Evolutionary conservation across 2,797 vertebrate species (phyloP).

Genomic region (Sebastes variabilis): DNA sequence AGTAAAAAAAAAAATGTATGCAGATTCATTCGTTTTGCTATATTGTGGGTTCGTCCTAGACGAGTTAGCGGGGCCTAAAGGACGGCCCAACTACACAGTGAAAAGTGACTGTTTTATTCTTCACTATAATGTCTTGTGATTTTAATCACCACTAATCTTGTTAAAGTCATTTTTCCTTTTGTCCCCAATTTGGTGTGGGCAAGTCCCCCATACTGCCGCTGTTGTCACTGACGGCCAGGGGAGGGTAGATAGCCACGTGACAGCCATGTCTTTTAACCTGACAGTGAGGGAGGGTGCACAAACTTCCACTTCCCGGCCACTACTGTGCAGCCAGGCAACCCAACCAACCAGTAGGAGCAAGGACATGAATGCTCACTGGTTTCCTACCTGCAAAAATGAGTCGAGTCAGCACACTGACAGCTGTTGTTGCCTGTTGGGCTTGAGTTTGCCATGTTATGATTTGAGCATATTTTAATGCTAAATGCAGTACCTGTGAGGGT

Average conservation of each 20-base stretch:
- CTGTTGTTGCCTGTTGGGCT: too few relatives aligned
- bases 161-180: background rate
- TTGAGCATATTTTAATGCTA: too few relatives aligned
- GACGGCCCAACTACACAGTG: background rate
- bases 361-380: background rate
- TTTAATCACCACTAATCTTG: background rate
- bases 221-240: background rate
- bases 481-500: too few relatives aligned
- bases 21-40: background rate
- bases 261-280: background rate
- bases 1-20: background rate
- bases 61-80: background rate
- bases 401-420: too few relatives aligned
- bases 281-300: background rate
- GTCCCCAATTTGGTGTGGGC: constrained; percentile 3
- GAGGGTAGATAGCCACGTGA: background rate
- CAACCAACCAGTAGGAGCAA: background rate
- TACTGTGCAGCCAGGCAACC: background rate
- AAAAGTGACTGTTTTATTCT: background rate
- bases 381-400: background rate
- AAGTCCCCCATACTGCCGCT: background rate
- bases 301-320: background rate
- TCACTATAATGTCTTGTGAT: background rate
- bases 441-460: too few relatives aligned
- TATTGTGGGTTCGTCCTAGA: background rate